Conservation (phyloP, 2,113 vertebrate genomes). For the Gambusia affinis region DNA sequence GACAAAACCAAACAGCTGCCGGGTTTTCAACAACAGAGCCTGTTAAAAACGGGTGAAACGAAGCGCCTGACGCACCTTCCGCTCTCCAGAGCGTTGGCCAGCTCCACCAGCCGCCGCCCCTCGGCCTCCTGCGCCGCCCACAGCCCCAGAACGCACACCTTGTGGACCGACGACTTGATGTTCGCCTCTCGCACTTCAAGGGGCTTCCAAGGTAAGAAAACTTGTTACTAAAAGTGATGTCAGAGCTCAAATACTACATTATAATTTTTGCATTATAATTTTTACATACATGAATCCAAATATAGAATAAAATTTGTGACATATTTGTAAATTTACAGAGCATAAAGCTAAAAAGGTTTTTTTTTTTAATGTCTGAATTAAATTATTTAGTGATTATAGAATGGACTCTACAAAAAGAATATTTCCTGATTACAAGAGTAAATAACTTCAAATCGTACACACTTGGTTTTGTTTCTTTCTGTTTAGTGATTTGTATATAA, state of each 20-base stretch:
- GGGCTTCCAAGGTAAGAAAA: conserved; percentile 63
- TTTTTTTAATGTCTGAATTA: no score
- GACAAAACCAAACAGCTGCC: not conserved
- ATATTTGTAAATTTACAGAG: no score
- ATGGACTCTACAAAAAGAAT: no score
- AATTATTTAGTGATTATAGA: no score
- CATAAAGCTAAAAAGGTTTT: no score
- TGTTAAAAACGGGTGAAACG: not conserved
- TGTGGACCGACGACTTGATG: conserved; percentile 59
- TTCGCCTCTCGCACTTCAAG: conserved; percentile 78
- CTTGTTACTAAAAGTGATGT: not conserved
- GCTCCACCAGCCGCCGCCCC: conserved; percentile 61
- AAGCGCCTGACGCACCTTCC: conserved; percentile 70
- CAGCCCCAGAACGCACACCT: conserved; percentile 78
- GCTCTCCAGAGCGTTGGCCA: conserved; percentile 77
- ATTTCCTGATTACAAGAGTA: no score
- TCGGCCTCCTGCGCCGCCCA: conserved; percentile 67
- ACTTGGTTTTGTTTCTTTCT: no score
- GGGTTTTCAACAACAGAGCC: not conserved
- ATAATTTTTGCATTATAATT: no score
- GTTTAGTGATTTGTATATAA: no score
- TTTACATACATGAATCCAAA: no score
- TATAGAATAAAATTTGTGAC: no score
- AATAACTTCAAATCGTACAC: no score
- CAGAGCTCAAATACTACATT: not conserved